Evolutionary conservation across 2,797 vertebrate species (phyloP).

Genomic region (Pteronotus mesoamericanus): DNA sequence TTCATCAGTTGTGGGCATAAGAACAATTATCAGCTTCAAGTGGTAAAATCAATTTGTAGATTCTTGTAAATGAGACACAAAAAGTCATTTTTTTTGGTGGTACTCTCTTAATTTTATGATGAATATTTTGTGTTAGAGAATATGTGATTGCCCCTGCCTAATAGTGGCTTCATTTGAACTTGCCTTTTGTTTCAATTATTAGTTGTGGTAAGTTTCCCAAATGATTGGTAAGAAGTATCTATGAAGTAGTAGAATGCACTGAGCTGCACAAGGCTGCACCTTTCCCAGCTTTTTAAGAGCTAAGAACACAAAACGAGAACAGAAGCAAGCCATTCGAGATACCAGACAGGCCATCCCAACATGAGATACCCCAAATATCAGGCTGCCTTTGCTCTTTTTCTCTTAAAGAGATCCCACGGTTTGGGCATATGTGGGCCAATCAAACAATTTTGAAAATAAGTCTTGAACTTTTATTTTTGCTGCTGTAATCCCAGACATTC

Average conservation of each 20-base stretch:
- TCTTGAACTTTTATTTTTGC: neutral
- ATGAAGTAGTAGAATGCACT: neutral
- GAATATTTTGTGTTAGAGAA: neutral
- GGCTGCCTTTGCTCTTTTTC: neutral
- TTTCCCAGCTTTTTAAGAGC: neutral
- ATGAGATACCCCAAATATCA: neutral
- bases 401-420: neutral
- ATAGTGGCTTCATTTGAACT: neutral
- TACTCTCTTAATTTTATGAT: constrained; percentile 15
- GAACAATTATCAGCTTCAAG: neutral
- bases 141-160: neutral
- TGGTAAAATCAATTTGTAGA: constrained; percentile 16
- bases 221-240: neutral
- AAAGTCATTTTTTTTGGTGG: neutral
- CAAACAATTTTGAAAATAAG: constrained; percentile 11
- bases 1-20: neutral
- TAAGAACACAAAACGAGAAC: neutral
- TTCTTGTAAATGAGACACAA: neutral
- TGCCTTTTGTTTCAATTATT: neutral
- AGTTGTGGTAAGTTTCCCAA: neutral
- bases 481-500: neutral
- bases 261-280: neutral
- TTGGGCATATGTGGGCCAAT: neutral
- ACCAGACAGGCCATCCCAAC: neutral
- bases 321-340: neutral